Base-by-base conservation (phyloP, 1,140 invertebrate genomes). In the Listronotus oregonensis region DNA sequence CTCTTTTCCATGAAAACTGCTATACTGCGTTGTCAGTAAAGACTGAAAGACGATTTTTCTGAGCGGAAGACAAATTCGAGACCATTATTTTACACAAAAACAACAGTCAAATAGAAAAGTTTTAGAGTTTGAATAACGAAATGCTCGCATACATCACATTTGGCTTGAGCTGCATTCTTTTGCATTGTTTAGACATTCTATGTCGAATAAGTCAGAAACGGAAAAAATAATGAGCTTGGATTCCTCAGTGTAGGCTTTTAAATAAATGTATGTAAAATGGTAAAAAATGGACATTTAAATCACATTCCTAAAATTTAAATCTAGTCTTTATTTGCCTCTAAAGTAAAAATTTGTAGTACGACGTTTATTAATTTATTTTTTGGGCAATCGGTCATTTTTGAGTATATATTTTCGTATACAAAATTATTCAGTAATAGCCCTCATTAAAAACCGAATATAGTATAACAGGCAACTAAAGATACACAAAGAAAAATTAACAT, bases 121-220 rank as follows among this genome's bases (percentile, higher is more conserved):
- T 52, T 39, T 31, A 37, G n/a, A 37, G 11, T 52, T 52, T 52
- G 50, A 52, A 52, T 52, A 52, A 52, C 27, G 31, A 18, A 52
- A 52, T 18, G 50, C 50, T 52, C 50, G 32, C 50, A 52, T 52
- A 52, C 50, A 52, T 52, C 50, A 52, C 27, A 34, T 52, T 52
- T 14, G 50, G 50, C 50, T 52, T 37, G 31, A 3, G 50, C 50
- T 52, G 50, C 50, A 52, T 52, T 52, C 50, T 52, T 52, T 52
- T 37, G 50, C 50, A 52, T 52, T 52, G 50, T 52, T 52, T 52
- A 52, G 50, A 37, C 50, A 37, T 37, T 37, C n/a, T 21, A 27
- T 49, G 46, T 49, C 46, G 18, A 15, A 49, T 49, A 49, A 49
- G 17, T 49, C 46, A 21, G 18, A 18, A 21, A 21, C 1, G 46